Evolutionary conservation across 2,888 invertebrate species (phyloP), one percentile per base, ranked within the genome.

Genomic region (Calephelis perditalis): DNA sequence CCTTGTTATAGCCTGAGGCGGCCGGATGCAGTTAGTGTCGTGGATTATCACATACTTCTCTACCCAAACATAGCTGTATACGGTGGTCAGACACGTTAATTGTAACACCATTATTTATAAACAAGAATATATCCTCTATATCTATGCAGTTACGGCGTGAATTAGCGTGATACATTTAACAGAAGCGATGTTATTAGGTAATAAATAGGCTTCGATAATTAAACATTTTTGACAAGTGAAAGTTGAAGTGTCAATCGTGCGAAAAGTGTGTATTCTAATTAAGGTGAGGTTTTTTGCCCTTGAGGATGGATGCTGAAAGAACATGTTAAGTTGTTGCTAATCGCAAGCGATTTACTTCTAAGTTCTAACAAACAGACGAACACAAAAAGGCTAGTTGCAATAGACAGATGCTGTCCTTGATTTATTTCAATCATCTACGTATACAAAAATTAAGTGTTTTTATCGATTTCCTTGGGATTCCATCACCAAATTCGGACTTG

Each of bases 141-240:
- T 8, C 9, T 44, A 52, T 49, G 56, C 12, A 11, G 56, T 57
- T 63, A 46, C 6, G 49, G 49, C 26, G 49, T 3, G 15, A 26
- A 35, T 52, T 52, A 26, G 26, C 7, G 55, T 9, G 11, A 52
- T 52, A 58, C 45, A 58, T 58, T 63, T 36, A 47, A 9, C 10
- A 59, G 45, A 37, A 62, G 44, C 8, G 40, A 37, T 40, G 40
- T 40, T 10, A 15, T 60, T 7, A 37, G 11, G 46, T 11, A 35
- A 36, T 59, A 9, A 40, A 26, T 44, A 15, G 40, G 35, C 60
- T 59, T 68, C 78, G 77, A 77, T 79, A 68, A 64, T 68, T 67
- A 68, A 65, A 67, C 63, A 68, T 66, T 67, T 71, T 72, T 78
- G 80, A 79, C 71, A 68, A 69, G 84, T 77, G 82, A 84, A 84